Percentiles rank a stretch among this genome's conserved stretches.
phyloP scores from a whole-genome alignment of 2,113 vertebrate genomes.

The Micromys minutus region DNA sequence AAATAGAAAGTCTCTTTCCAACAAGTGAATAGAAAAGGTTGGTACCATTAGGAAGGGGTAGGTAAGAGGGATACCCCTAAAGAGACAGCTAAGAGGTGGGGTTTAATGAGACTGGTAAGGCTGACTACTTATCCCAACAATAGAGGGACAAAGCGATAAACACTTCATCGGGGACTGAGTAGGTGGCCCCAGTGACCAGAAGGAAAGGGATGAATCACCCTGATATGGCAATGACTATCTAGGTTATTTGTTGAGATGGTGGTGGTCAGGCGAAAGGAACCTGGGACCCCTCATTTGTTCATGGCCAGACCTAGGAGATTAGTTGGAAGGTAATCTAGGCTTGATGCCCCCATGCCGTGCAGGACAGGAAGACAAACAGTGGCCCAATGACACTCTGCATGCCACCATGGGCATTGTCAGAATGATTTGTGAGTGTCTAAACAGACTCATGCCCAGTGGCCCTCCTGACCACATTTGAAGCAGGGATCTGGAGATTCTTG shows the following conservation, averaged over 20 bases:
- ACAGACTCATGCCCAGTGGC: background rate
- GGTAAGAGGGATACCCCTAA: too few species aligned
- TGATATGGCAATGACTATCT: background rate
- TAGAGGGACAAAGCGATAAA: background rate
- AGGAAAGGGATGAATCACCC: background rate
- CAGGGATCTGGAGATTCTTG: background rate
- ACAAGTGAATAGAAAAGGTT: background rate
- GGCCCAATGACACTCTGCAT: background rate
- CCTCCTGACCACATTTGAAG: background rate
- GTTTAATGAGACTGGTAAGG: background rate
- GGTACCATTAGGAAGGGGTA: background rate
- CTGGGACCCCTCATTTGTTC: background rate
- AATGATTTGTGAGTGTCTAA: background rate
- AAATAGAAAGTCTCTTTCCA: too few species aligned
- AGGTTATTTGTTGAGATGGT: background rate
- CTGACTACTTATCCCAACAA: background rate
- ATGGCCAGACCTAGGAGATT: background rate
- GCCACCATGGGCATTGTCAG: background rate
- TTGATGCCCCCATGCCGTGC: background rate
- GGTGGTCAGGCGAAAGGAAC: background rate
- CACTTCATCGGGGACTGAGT: background rate
- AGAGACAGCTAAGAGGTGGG: background rate
- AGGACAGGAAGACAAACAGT: background rate
- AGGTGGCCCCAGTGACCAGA: background rate
- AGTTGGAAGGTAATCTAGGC: background rate